phyloP scores from a whole-genome alignment of 2,797 vertebrate genomes.

The Trachops cirrhosus region DNA sequence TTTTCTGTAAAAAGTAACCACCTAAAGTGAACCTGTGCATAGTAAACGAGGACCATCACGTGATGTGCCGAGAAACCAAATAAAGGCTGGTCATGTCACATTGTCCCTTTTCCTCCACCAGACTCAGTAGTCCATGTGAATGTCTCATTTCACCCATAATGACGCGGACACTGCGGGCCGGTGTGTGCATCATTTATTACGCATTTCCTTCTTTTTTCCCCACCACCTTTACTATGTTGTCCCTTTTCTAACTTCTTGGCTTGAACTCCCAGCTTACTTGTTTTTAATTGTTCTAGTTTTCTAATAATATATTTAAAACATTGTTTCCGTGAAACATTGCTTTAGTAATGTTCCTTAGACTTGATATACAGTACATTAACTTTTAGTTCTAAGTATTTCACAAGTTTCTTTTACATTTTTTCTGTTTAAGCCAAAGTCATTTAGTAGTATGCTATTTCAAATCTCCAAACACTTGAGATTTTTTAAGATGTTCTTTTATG shows the following conservation, averaged over 20 bases:
- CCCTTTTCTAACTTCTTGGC: neutral
- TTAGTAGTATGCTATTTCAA: neutral
- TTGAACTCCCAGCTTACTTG: neutral
- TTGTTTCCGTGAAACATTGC: neutral
- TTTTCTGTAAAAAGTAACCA: too few species aligned
- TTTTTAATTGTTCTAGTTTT: conserved; percentile 25
- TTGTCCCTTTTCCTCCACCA: too few species aligned
- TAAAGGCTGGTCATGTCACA: too few species aligned
- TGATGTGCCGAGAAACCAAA: too few species aligned
- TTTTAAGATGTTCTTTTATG: neutral
- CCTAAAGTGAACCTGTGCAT: too few species aligned
- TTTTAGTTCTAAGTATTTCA: conserved; percentile 8
- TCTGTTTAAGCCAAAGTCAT: neutral
- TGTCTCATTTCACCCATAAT: too few species aligned
- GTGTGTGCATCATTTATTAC: neutral
- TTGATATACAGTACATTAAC: neutral
- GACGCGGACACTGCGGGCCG: too few species aligned
- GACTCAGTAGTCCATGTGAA: too few species aligned
- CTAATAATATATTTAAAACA: neutral
- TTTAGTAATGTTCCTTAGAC: neutral
- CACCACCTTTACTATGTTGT: neutral
- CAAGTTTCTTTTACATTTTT: neutral
- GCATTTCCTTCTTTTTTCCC: neutral
- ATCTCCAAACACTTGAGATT: neutral
- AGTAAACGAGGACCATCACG: too few species aligned